These are phyloP conservation scores for Odocoileus virginianus DNA, from an alignment of 2,113 vertebrate species.

Conservation along the genomic window DNA sequence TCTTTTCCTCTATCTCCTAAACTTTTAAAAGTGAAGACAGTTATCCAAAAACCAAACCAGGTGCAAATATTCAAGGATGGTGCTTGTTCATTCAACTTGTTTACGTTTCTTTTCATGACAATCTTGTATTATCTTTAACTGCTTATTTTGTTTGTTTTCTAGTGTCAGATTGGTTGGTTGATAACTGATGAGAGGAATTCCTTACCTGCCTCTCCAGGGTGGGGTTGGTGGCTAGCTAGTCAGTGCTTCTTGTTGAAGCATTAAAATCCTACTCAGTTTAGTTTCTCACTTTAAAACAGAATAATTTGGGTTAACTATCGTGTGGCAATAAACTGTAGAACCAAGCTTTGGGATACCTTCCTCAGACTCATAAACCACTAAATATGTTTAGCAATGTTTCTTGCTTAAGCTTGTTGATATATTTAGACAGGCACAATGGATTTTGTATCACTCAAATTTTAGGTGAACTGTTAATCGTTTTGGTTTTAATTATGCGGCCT, in stretches of 20 bases:
- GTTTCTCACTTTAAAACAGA: slow-evolving; percentile 16
- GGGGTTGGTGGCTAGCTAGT: not conserved
- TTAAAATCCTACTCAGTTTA: not conserved
- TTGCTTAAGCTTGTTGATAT: not conserved
- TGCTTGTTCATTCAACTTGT: not conserved
- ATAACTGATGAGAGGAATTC: slow-evolving; percentile 20
- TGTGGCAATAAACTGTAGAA: not conserved
- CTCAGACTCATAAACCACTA: not conserved
- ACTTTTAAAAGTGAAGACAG: not conserved
- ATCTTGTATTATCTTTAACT: slow-evolving; percentile 12
- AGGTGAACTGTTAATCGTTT: not conserved
- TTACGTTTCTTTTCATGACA: not conserved
- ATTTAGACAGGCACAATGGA: not conserved
- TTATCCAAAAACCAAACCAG: not conserved
- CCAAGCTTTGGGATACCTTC: not conserved
- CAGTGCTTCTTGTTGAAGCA: not conserved
- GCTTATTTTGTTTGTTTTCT: slow-evolving; percentile 41
- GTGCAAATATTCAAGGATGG: not conserved
- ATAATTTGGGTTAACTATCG: not conserved
- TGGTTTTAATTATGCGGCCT: not conserved
- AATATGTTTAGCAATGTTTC: not conserved
- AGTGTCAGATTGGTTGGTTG: not conserved
- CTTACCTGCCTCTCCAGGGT: not conserved
- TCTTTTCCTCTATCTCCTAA: not conserved
- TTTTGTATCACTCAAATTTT: not conserved